Percentiles rank a stretch among this genome's conserved stretches.
Evolutionary conservation across 2,113 vertebrate genomes (phyloP).

Genomic region (Taurulus bubalis): DNA sequence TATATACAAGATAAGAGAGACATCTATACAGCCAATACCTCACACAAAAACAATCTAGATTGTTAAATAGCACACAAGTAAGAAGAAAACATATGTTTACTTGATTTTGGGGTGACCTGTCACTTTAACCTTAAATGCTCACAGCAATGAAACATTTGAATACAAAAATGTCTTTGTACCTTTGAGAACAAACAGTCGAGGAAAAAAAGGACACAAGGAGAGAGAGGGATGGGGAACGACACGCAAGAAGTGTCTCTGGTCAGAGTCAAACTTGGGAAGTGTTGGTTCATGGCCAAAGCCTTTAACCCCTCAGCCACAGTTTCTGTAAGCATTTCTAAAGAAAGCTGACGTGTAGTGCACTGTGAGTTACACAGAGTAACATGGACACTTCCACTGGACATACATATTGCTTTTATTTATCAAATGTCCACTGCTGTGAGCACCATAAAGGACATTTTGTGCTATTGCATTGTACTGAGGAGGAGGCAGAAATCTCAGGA

Average conservation of each 20-base stretch:
- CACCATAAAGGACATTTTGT: too few species aligned
- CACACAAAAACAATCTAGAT: background rate
- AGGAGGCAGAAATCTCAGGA: background rate
- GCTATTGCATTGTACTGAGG: too few species aligned
- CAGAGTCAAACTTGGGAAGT: background rate
- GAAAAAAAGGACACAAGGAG: background rate
- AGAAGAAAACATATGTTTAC: background rate
- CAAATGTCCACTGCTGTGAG: background rate
- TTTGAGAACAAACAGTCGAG: background rate
- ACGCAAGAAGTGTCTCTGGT: background rate
- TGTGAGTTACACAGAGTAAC: background rate
- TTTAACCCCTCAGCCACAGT: background rate
- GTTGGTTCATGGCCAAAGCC: background rate
- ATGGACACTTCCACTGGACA: background rate
- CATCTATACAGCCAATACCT: background rate
- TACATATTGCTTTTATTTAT: background rate
- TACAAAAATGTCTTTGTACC: background rate
- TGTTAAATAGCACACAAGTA: background rate
- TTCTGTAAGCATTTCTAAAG: background rate
- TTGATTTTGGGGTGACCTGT: background rate
- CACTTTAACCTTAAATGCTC: background rate
- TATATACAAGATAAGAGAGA: background rate
- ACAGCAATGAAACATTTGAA: background rate
- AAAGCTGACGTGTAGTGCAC: background rate
- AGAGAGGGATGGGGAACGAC: background rate